Evolutionary conservation across 2,888 invertebrate species (phyloP), one percentile per base, ranked within the genome.

Genomic region (Drosophila robusta): DNA sequence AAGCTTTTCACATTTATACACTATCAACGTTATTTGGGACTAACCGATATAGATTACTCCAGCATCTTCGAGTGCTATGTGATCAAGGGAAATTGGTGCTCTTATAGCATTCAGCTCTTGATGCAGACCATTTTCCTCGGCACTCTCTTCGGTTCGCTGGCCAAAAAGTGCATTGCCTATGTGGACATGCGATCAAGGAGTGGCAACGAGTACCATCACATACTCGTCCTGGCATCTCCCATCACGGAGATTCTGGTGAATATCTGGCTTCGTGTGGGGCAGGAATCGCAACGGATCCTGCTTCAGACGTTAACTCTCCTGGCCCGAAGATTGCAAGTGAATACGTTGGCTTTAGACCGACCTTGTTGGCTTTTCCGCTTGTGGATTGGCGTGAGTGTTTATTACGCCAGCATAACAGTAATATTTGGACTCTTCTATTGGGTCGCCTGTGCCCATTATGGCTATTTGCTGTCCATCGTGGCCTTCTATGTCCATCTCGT

Each of bases 31-130:
- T 66, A 7, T 44, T 18, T 66, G 49, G 66, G 65, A 2, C 44
- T 66, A 2, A 54, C 29, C n/a, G 66, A 64, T 32, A 66, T 66
- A 9, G 66, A 66, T 14, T 66, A 64, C 47, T 66, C 65, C 24
- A 55, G 2, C 2, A 26, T 1, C 8, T n/a, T 32, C 0, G 26
- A 12, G 12, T 5, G 14, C 6, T 66, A 66, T 44, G 51, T 66
- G 34, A 18, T 66, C n/a, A 64, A 55, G 32, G 54, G 36, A 9
- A 55, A 42, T 29, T 52, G 38, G 47, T 9, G 14, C 6, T 66
- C 65, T 0, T 24, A 42, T 16, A 4, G 24, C 29, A 64, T 44
- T 7, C 66, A 64, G 32, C 11, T 66, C 0, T 1, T 24, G 1
- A 9, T 50, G 8, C 55, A 45, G 11, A 14, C 55, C 4, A 32